Conservation (phyloP, 2,113 vertebrate species). For the Burhinus oedicnemus region DNA sequence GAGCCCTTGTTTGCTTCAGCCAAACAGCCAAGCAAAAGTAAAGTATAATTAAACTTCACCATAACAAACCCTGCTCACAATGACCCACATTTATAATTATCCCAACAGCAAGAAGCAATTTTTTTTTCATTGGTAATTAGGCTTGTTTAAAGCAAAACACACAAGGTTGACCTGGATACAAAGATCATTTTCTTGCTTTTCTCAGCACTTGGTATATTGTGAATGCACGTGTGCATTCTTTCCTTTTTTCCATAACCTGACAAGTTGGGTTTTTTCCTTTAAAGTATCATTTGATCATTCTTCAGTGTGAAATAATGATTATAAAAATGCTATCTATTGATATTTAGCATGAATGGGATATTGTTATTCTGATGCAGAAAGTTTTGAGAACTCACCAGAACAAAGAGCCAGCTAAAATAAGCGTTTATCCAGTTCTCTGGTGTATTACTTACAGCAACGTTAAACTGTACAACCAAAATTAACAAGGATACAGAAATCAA, state of each 20-base stretch:
- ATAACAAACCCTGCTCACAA: conserved; percentile 31
- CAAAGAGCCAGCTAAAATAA: neutral
- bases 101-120: neutral
- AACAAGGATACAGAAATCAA: neutral
- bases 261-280: neutral
- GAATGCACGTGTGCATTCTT: neutral
- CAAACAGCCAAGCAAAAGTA: conserved; percentile 31
- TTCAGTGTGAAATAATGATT: neutral
- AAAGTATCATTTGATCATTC: neutral
- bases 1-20: conserved; percentile 38
- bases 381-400: neutral
- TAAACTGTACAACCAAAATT: neutral
- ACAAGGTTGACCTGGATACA: conserved; percentile 4
- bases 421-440: neutral
- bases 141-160: conserved; percentile 19
- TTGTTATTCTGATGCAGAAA: neutral
- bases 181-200: conserved; percentile 18
- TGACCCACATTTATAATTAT: conserved; percentile 20
- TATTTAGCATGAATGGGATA: neutral
- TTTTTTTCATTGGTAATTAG: conserved; percentile 51
- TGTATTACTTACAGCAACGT: neutral
- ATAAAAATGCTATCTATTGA: neutral
- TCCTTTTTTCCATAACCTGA: neutral
- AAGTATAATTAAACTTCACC: conserved; percentile 45
- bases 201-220: neutral